These are phyloP conservation scores for Formicarius rufipectus DNA, from an alignment of 2,113 vertebrate species.

Conservation along the genomic window DNA sequence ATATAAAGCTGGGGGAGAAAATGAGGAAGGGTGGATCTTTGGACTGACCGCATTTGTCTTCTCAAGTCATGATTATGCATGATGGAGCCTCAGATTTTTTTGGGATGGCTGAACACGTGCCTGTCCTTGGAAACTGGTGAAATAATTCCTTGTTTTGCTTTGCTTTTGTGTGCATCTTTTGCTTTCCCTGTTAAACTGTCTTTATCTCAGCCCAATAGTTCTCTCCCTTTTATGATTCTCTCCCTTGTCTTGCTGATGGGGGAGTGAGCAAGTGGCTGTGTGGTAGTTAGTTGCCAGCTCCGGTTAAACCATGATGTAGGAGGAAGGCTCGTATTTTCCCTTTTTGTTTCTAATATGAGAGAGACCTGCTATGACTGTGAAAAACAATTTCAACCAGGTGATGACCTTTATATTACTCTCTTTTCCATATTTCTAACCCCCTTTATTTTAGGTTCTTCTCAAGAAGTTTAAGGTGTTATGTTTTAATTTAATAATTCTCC, in stretches of 20 bases:
- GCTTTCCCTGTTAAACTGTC: not conserved
- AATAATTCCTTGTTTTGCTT: not conserved
- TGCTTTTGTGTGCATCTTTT: not conserved
- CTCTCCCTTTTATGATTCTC: not conserved
- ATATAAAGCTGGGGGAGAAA: not conserved
- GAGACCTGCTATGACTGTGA: not conserved
- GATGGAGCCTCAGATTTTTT: not conserved
- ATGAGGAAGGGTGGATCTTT: not conserved
- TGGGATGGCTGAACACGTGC: not conserved
- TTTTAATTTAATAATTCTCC: not conserved
- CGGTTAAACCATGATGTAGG: not conserved
- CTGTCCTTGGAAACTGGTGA: not conserved
- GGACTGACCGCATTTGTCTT: not conserved
- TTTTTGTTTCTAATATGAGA: not conserved
- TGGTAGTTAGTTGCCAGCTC: not conserved
- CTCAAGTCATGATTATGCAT: not conserved
- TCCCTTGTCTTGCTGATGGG: not conserved
- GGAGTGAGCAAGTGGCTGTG: accelerated
- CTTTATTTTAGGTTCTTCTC: not conserved
- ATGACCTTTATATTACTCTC: not conserved
- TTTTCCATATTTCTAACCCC: not conserved
- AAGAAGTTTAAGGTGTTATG: not conserved
- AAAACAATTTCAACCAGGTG: not conserved
- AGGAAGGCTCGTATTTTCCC: not conserved
- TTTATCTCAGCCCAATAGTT: not conserved